phyloP scores from a whole-genome alignment of 2,113 vertebrate species.

The Smithornis capensis region DNA sequence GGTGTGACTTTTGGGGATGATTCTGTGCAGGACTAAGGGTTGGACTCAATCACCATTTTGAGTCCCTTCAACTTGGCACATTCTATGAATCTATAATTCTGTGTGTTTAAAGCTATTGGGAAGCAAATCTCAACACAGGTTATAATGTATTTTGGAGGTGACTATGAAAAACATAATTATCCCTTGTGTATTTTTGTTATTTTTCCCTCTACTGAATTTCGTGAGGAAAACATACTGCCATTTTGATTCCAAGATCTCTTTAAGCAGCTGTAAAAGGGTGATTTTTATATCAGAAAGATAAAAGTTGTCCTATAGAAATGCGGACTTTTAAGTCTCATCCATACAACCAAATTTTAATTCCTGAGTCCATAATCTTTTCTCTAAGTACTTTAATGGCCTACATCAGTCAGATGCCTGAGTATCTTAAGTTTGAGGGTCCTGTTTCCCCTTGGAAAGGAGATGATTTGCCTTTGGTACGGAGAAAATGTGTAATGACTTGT shows the following conservation, averaged over 20 bases:
- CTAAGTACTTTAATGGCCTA: neutral
- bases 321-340: neutral
- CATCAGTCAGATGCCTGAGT: neutral
- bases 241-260: neutral
- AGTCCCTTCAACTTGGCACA: neutral
- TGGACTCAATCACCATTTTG: neutral
- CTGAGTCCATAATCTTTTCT: neutral
- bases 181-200: neutral
- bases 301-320: neutral
- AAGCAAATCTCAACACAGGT: neutral
- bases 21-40: neutral
- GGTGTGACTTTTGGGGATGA: neutral
- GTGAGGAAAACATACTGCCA: neutral
- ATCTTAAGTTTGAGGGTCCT: neutral
- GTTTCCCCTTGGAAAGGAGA: neutral
- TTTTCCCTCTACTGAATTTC: neutral
- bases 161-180: neutral
- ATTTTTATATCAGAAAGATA: neutral
- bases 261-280: neutral
- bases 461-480: neutral
- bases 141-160: neutral
- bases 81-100: neutral
- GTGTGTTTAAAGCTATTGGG: neutral
- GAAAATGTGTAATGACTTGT: neutral
- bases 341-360: neutral